Percentiles rank a stretch among this genome's conserved stretches.
phyloP scores from a whole-genome alignment of 2,888 invertebrate genomes.

The Caenorhabditis sp. region DNA sequence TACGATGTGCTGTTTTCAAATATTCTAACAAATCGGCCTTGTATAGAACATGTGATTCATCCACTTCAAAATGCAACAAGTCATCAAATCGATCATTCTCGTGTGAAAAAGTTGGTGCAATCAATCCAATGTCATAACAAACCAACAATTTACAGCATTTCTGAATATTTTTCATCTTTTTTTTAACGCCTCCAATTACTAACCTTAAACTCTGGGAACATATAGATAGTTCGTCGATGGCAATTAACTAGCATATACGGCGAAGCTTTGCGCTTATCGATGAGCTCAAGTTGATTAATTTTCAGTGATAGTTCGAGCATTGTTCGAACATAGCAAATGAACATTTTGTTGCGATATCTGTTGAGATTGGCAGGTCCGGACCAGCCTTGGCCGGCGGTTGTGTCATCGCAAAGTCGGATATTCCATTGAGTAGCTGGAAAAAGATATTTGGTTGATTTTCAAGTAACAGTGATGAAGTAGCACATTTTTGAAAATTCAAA shows the following conservation, averaged over 20 bases:
- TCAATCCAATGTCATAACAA: constrained; percentile 50
- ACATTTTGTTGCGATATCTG: constrained; percentile 46
- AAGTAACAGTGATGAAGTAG: no score
- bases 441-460: no score
- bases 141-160: constrained; percentile 38
- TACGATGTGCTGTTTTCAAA: constrained; percentile 40
- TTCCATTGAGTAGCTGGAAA: constrained; percentile 45
- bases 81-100: constrained; percentile 46
- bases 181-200: not conserved
- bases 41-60: constrained; percentile 52
- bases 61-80: constrained; percentile 36
- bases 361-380: constrained; percentile 46
- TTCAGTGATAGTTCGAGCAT: constrained; percentile 38
- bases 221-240: constrained; percentile 42
- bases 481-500: no score
- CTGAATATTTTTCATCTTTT: constrained; percentile 16
- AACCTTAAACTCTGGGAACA: constrained; percentile 56
- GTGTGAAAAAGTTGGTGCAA: constrained; percentile 46
- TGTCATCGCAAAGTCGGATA: constrained; percentile 36
- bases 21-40: constrained; percentile 46
- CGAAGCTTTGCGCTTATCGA: constrained; percentile 44
- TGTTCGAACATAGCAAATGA: constrained; percentile 45
- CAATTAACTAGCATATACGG: constrained; percentile 53
- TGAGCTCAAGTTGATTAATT: constrained; percentile 34
- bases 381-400: constrained; percentile 46